phyloP scores from a whole-genome alignment of 1,140 invertebrate species.

The Habropoda laboriosa region DNA sequence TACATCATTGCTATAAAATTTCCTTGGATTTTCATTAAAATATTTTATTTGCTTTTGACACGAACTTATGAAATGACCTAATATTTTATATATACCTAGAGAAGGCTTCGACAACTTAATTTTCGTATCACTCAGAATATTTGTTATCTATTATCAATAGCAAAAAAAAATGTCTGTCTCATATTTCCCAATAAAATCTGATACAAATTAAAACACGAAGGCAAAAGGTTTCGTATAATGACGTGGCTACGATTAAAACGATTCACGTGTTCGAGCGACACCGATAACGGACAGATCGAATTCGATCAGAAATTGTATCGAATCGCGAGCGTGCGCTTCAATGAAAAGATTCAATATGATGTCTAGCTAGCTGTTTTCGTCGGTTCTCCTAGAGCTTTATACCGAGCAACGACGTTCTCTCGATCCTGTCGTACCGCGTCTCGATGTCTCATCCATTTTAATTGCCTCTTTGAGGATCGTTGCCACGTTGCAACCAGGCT shows the following conservation, averaged over 20 bases:
- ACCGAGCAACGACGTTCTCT: slow-evolving; percentile 9
- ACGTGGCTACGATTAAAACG: background rate
- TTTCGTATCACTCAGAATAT: too few relatives aligned
- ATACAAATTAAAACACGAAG: background rate
- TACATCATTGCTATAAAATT: too few relatives aligned
- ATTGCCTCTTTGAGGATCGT: slow-evolving; percentile 41
- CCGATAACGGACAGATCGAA: slow-evolving; percentile 36
- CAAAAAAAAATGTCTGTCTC: background rate
- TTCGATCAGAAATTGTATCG: slow-evolving; percentile 35
- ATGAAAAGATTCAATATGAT: slow-evolving; percentile 47
- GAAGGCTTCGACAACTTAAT: too few relatives aligned
- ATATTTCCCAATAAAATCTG: background rate
- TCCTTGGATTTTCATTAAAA: too few relatives aligned
- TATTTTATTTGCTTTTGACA: too few relatives aligned
- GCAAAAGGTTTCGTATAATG: slow-evolving; percentile 2
- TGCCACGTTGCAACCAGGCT: slow-evolving; percentile 5
- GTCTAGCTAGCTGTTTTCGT: slow-evolving; percentile 29
- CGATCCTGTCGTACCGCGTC: background rate
- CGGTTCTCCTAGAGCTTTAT: slow-evolving; percentile 19
- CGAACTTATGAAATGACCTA: too few relatives aligned
- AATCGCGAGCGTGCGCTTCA: slow-evolving; percentile 5
- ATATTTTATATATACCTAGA: too few relatives aligned
- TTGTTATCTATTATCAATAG: too few relatives aligned
- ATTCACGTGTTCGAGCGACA: slow-evolving; percentile 14
- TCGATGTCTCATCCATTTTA: slow-evolving; percentile 63